Evolutionary conservation across 2,888 invertebrate genomes (phyloP).

Genomic region (Agrotis ipsilon): DNA sequence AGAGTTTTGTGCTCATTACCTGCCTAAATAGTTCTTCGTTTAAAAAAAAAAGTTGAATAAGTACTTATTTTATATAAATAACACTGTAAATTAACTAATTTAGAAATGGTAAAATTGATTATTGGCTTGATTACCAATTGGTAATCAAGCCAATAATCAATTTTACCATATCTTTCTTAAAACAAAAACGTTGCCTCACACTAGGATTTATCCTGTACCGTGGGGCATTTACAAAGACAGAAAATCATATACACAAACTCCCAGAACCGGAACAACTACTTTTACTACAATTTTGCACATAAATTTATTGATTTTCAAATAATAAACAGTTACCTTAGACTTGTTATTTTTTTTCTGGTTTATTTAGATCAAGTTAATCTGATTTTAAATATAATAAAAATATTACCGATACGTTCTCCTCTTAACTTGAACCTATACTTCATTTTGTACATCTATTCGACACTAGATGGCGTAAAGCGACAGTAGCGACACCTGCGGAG

Average conservation of each 20-base stretch:
- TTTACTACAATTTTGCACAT: too few species aligned
- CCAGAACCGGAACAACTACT: too few species aligned
- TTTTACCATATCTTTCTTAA: too few species aligned
- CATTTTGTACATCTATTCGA: conserved; percentile 68
- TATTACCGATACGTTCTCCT: neutral
- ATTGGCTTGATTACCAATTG: neutral
- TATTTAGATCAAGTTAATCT: neutral
- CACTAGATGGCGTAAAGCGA: conserved; percentile 70
- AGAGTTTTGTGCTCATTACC: conserved; percentile 9
- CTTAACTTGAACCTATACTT: neutral
- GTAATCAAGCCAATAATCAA: too few species aligned
- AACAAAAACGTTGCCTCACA: too few species aligned
- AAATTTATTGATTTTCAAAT: neutral
- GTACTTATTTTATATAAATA: neutral
- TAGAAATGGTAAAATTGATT: too few species aligned
- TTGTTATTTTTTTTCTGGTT: neutral
- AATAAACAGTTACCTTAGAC: neutral
- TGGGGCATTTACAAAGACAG: too few species aligned
- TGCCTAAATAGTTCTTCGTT: too few species aligned
- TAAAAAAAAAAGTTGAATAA: too few species aligned
- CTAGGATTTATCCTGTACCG: too few species aligned
- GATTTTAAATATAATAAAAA: neutral
- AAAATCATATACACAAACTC: too few species aligned
- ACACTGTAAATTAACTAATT: neutral
- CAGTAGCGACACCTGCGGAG: conserved; percentile 52